phyloP scores from a whole-genome alignment of 1,140 invertebrate species.

The Uloborus diversus region DNA sequence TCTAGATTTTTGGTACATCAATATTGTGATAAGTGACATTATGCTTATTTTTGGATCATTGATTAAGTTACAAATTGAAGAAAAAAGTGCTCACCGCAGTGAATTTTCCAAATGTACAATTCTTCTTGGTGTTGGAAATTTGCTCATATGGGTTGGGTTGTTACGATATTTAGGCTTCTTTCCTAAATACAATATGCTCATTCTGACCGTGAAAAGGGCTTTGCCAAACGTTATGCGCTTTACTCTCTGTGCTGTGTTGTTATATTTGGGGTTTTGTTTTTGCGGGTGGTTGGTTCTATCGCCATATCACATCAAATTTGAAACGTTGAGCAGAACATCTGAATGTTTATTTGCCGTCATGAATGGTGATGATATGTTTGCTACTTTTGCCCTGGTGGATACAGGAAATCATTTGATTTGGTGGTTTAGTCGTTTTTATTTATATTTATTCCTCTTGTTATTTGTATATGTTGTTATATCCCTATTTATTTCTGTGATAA shows the following conservation, averaged over 20 bases:
- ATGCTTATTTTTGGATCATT: slow-evolving; percentile 91
- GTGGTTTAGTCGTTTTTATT: slow-evolving; percentile 96
- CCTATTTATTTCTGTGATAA: slow-evolving; percentile 98
- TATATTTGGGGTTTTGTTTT: slow-evolving; percentile 84
- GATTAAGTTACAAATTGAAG: slow-evolving; percentile 93
- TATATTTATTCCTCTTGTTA: slow-evolving; percentile 94
- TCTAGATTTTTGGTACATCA: slow-evolving; percentile 96
- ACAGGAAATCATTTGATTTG: slow-evolving; percentile 88
- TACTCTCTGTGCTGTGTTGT: slow-evolving; percentile 85
- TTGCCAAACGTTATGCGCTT: slow-evolving; percentile 93
- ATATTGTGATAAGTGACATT: slow-evolving; percentile 97
- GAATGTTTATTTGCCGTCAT: slow-evolving; percentile 85
- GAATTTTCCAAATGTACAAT: slow-evolving; percentile 95
- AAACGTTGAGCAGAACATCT: slow-evolving; percentile 84
- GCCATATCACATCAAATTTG: slow-evolving; percentile 97
- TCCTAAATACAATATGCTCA: slow-evolving; percentile 96
- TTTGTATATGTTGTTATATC: slow-evolving; percentile 98
- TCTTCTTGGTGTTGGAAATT: slow-evolving; percentile 91
- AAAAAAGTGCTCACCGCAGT: slow-evolving; percentile 76
- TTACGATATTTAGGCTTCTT: slow-evolving; percentile 97
- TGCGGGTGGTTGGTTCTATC: slow-evolving; percentile 98
- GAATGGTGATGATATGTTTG: slow-evolving; percentile 99
- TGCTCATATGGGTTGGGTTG: slow-evolving; percentile 97
- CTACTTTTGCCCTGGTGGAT: slow-evolving; percentile 85
- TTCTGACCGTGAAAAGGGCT: slow-evolving; percentile 92